Evolutionary conservation across 2,113 vertebrate genomes (phyloP).

Genomic region (Athene noctua): DNA sequence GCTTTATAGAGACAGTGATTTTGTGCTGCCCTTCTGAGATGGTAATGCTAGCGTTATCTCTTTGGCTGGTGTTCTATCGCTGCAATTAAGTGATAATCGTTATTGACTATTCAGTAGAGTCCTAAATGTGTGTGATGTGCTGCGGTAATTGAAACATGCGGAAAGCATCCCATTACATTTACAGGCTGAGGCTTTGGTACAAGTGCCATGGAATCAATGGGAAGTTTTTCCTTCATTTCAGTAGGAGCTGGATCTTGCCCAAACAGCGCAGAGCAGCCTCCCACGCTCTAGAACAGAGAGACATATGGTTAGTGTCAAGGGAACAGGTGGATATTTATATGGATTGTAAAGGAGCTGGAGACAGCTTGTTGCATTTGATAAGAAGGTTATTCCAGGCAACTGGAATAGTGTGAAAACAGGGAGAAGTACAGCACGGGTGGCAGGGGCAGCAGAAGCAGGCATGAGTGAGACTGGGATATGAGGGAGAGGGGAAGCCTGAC

Average conservation of each 20-base stretch:
- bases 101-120: neutral
- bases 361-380: slow-evolving; percentile 21
- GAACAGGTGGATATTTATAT: slow-evolving; percentile 53
- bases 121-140: neutral
- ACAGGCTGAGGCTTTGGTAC: neutral
- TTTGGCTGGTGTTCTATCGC: neutral
- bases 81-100: neutral
- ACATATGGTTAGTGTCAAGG: slow-evolving; percentile 56
- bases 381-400: slow-evolving; percentile 26
- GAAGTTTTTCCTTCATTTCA: slow-evolving; percentile 12
- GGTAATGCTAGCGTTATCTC: neutral
- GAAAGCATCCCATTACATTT: neutral
- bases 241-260: slow-evolving; percentile 50
- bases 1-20: neutral
- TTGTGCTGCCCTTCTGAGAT: neutral
- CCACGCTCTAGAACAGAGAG: neutral
- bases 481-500: neutral
- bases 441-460: neutral
- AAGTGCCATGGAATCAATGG: neutral
- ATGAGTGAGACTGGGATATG: neutral
- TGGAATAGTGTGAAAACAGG: neutral
- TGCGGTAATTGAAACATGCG: neutral
- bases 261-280: neutral
- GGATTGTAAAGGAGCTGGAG: slow-evolving; percentile 17
- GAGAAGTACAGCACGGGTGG: neutral